phyloP scores from a whole-genome alignment of 2,797 vertebrate genomes.

The Coranthus polyacanthus region DNA sequence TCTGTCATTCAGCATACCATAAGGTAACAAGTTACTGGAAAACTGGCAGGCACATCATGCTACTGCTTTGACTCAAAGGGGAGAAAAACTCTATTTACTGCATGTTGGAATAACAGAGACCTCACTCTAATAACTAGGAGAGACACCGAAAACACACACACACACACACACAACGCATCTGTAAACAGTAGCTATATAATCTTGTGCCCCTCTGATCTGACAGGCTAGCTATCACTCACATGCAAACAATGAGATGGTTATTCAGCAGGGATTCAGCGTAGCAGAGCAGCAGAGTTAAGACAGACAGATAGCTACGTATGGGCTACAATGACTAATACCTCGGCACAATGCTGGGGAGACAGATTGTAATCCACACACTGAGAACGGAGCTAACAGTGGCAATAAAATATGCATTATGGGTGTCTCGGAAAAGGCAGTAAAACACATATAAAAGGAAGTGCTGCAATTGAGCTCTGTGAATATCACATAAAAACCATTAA shows the following conservation, averaged over 20 bases:
- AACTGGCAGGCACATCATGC: neutral
- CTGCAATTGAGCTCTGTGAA: constrained; percentile 30
- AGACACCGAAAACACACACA: neutral
- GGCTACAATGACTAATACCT: constrained; percentile 29
- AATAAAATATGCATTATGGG: constrained; percentile 38
- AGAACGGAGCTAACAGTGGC: constrained; percentile 23
- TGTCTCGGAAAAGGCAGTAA: constrained; percentile 38
- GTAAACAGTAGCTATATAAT: neutral
- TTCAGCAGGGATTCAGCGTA: constrained; percentile 18
- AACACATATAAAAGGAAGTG: constrained; percentile 26
- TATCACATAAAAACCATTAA: constrained; percentile 43
- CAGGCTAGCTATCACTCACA: constrained; percentile 10
- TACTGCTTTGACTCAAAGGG: constrained; percentile 6
- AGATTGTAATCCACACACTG: constrained; percentile 36
- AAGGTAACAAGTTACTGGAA: too few species aligned
- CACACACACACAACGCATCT: neutral
- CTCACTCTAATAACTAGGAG: neutral
- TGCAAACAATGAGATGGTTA: constrained; percentile 17
- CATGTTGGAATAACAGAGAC: neutral
- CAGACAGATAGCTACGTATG: neutral
- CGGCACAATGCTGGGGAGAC: constrained; percentile 6
- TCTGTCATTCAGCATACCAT: too few species aligned
- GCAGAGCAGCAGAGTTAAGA: constrained; percentile 22
- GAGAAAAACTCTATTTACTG: neutral
- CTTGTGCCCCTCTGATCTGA: constrained; percentile 1